Base-by-base conservation (phyloP, 1,140 invertebrate species). In the Brachystomella parvula region DNA sequence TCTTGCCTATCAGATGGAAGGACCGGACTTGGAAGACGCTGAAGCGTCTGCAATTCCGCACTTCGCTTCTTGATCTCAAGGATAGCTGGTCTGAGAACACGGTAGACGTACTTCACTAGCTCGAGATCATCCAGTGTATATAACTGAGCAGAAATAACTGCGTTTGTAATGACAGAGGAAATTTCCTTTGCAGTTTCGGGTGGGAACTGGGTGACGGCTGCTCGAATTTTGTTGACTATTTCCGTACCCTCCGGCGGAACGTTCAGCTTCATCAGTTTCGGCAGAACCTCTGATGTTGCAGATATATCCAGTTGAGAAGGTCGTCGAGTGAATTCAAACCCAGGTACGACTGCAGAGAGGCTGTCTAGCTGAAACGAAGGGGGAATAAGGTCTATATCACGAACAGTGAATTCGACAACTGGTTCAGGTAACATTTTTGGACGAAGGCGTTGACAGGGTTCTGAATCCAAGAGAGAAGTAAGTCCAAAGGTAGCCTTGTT, bases 381-480 rank as follows among this genome's bases (percentile, higher is more conserved):
- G n/a, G n/a, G n/a, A n/a, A n/a, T n/a, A n/a, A n/a, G n/a, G n/a
- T n/a, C n/a, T n/a, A n/a, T n/a, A n/a, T n/a, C n/a, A n/a, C n/a
- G n/a, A n/a, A n/a, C n/a, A n/a, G n/a, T n/a, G n/a, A n/a, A n/a
- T n/a, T n/a, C n/a, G n/a, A n/a, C n/a, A n/a, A n/a, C n/a, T n/a
- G n/a, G n/a, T n/a, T n/a, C n/a, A n/a, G n/a, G n/a, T n/a, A n/a
- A n/a, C 2, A 9, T 2, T 26, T 28, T 21, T 57, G 67, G 67
- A 15, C 57, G 60, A 49, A 64, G 59, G 35, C 68, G 59, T 49
- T 69, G 64, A 49, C 70, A 71, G 29, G 60, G 53, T 30, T 64
- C 61, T 3, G 53, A 47, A 24, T 68, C 64, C 56, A 71, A 57
- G 28, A 71, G 60, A 35, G 56, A 56, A 65, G 56, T 71, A 9